Evolutionary conservation across 1,140 invertebrate genomes (phyloP).

Genomic region (Megalopta genalis): DNA sequence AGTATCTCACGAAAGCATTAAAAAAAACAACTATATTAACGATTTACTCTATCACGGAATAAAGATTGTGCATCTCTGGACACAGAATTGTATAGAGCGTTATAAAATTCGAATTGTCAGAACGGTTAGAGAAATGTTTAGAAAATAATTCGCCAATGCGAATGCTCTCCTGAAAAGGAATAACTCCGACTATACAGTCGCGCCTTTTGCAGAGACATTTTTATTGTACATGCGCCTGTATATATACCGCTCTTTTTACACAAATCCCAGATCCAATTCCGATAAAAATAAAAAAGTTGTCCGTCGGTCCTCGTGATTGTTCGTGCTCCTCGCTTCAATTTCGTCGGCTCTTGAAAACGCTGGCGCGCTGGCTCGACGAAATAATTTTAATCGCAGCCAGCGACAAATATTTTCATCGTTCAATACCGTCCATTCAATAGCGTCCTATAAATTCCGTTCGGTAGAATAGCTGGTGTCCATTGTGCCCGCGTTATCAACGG

Average conservation of each 20-base stretch:
- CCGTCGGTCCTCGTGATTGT: not conserved
- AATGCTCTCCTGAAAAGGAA: no score
- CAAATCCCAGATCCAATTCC: not conserved
- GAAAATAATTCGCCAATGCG: no score
- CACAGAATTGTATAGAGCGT: no score
- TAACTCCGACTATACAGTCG: no score
- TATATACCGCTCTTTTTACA: not conserved
- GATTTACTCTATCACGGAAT: no score
- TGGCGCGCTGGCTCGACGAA: not conserved
- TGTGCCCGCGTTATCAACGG: not conserved
- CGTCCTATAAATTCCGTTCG: not conserved
- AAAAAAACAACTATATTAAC: no score
- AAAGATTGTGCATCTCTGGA: no score
- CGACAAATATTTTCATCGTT: not conserved
- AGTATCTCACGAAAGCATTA: no score
- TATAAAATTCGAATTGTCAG: no score
- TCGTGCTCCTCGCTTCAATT: conserved; percentile 1
- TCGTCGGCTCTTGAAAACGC: not conserved
- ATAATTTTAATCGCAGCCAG: not conserved
- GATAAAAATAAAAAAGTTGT: not conserved
- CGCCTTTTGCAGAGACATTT: no score
- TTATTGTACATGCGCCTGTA: not conserved
- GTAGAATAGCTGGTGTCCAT: not conserved
- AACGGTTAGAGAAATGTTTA: no score
- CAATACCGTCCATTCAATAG: not conserved